These are phyloP conservation scores for Chauna torquata DNA, from an alignment of 2,113 vertebrate genomes.

Conservation along the genomic window DNA sequence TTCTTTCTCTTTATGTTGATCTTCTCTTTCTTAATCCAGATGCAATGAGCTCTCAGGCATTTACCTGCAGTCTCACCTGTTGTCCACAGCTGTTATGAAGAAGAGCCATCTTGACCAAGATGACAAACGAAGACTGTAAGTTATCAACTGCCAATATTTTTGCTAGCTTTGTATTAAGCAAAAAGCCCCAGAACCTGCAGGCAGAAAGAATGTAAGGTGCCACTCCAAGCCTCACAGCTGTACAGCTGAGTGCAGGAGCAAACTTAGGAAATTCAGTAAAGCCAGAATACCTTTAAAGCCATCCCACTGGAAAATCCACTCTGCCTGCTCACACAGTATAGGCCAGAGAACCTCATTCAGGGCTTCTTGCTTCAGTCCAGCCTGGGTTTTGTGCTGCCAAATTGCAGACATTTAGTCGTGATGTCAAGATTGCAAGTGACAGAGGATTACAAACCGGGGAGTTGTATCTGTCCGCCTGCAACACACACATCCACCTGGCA, in stretches of 20 bases:
- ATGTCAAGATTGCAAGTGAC: rapidly evolving
- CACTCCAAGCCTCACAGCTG: not conserved
- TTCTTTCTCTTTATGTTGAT: not conserved
- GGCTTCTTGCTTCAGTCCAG: not conserved
- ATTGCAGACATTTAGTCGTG: not conserved
- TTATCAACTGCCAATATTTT: not conserved
- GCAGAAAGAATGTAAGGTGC: not conserved
- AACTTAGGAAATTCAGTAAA: not conserved
- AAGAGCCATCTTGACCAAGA: not conserved
- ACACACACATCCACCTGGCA: not conserved
- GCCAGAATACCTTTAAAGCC: not conserved
- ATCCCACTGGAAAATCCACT: not conserved
- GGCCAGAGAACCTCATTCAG: not conserved
- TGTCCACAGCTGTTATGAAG: not conserved
- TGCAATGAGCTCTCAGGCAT: not conserved
- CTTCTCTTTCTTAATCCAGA: not conserved
- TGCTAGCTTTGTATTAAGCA: not conserved
- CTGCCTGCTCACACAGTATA: not conserved
- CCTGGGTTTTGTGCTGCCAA: not conserved
- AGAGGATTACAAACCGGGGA: not conserved
- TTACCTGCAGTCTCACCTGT: not conserved
- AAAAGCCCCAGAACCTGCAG: not conserved
- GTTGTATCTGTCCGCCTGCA: not conserved
- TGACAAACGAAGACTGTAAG: not conserved
- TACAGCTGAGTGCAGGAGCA: not conserved